Conservation (phyloP, 2,888 invertebrate genomes). For the Eupeodes latifasciatus region DNA sequence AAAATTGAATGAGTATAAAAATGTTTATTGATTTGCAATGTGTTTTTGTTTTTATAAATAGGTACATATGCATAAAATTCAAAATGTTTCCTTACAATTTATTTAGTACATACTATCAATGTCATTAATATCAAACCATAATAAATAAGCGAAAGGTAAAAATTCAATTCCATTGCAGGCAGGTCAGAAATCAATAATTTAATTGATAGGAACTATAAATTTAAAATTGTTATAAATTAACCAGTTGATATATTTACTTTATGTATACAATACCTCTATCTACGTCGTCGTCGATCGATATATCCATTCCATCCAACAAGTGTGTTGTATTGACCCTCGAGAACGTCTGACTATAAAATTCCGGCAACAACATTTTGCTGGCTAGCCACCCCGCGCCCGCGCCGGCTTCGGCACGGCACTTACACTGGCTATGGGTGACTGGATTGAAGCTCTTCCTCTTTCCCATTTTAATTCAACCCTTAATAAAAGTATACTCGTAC, state of each 20-base stretch:
- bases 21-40: conserved; percentile 3
- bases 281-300: conserved; percentile 33
- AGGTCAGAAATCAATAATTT: conserved; percentile 49
- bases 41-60: not conserved
- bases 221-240: conserved; percentile 42
- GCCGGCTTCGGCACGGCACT: not conserved
- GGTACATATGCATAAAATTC: not conserved
- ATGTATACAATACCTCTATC: too few species aligned
- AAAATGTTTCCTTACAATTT: conserved; percentile 27
- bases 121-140: not conserved
- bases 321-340: conserved; percentile 33
- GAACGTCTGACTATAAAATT: conserved; percentile 19
- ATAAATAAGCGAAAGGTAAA: conserved; percentile 21
- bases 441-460: not conserved
- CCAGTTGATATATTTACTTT: conserved; percentile 4
- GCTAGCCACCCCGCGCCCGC: not conserved
- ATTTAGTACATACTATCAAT: not conserved
- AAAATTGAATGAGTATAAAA: not conserved
- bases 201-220: conserved; percentile 18
- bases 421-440: too few species aligned
- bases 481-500: conserved; percentile 7
- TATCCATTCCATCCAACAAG: conserved; percentile 21
- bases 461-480: not conserved
- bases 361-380: not conserved
- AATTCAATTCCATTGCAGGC: conserved; percentile 17